phyloP scores from a whole-genome alignment of 2,888 invertebrate genomes.

The Zygaena filipendulae region DNA sequence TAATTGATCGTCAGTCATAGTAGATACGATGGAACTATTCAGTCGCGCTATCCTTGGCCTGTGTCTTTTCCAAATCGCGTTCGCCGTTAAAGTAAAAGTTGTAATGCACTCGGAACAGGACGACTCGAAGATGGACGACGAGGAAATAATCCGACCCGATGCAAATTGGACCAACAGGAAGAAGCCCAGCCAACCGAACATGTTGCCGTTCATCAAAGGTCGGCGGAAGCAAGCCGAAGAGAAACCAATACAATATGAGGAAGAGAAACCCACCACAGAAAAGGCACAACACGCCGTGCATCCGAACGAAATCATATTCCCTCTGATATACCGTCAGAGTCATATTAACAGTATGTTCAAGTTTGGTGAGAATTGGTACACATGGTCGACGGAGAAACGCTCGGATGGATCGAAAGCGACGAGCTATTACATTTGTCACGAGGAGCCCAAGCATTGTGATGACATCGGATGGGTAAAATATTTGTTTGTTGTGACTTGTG shows the following conservation, averaged over 20 bases:
- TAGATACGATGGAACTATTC: constrained; percentile 31
- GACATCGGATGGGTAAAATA: constrained; percentile 55
- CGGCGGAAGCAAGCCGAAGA: constrained; percentile 24
- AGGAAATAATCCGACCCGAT: constrained; percentile 28
- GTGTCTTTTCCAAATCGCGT: constrained; percentile 25
- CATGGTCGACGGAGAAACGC: constrained; percentile 51
- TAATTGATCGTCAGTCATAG: no score
- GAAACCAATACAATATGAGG: constrained; percentile 31
- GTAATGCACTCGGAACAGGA: constrained; percentile 51
- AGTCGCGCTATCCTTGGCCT: constrained; percentile 22
- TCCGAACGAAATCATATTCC: constrained; percentile 53
- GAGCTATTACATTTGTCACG: constrained; percentile 52
- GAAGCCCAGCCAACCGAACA: constrained; percentile 24
- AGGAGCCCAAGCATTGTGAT: constrained; percentile 56
- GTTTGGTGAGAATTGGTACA: constrained; percentile 58
- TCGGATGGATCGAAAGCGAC: constrained; percentile 44
- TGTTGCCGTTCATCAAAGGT: constrained; percentile 38
- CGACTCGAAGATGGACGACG: constrained; percentile 42
- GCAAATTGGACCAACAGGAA: constrained; percentile 31
- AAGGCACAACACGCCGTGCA: constrained; percentile 32
- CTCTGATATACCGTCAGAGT: constrained; percentile 46
- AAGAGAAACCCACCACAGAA: constrained; percentile 33
- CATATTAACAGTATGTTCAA: constrained; percentile 60
- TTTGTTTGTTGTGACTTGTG: no score
- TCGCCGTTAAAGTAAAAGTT: constrained; percentile 51